Evolutionary conservation across 92 coral and sea anemone species (phyloP).

Genomic region (Nematostella vectensis): DNA sequence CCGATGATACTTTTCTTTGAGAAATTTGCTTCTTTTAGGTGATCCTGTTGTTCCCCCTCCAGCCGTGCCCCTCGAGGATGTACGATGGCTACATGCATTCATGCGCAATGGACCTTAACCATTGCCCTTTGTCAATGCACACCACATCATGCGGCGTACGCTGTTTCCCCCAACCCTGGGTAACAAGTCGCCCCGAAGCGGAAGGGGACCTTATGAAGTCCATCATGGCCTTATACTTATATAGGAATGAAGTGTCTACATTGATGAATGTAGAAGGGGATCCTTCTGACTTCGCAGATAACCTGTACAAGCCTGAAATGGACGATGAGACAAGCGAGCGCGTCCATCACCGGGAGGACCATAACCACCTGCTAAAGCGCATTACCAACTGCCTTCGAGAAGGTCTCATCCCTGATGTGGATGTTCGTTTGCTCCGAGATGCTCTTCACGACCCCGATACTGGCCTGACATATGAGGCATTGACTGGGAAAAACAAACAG

Average conservation of each 20-base stretch:
- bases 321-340: constrained; percentile 26
- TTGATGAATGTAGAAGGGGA: constrained; percentile 26
- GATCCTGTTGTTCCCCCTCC: constrained; percentile 32
- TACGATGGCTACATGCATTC: constrained; percentile 28
- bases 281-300: constrained; percentile 42
- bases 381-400: constrained; percentile 29
- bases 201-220: constrained; percentile 35
- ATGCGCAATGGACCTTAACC: constrained; percentile 7
- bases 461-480: constrained; percentile 65
- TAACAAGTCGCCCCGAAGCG: constrained; percentile 40
- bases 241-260: constrained; percentile 15
- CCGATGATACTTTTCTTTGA: too few species aligned
- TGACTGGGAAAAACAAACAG: constrained; percentile 66
- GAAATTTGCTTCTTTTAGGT: constrained; percentile 7
- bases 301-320: constrained; percentile 59
- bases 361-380: constrained; percentile 52
- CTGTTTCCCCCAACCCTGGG: constrained; percentile 52
- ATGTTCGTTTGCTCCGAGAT: constrained; percentile 21
- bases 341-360: constrained; percentile 54
- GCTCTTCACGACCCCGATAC: constrained; percentile 55
- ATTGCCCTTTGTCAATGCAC: constrained; percentile 17
- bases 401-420: constrained; percentile 39
- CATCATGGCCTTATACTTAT: constrained; percentile 50
- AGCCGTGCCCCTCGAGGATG: constrained; percentile 44
- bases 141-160: constrained; percentile 17